Conservation (phyloP, 2,888 invertebrate genomes). For the Cheilosia vernalis region DNA sequence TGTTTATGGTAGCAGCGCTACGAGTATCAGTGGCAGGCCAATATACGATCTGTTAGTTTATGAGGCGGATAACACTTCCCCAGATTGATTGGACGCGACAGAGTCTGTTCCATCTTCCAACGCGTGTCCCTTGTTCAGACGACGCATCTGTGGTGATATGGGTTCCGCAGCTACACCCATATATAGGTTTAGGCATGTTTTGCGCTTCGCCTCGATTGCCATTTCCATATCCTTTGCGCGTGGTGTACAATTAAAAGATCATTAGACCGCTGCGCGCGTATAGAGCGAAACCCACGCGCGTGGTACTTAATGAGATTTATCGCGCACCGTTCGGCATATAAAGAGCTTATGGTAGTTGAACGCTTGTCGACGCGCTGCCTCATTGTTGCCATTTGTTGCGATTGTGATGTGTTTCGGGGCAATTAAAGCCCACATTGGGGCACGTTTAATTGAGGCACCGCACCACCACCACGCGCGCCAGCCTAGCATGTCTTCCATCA, state of each 20-base stretch:
- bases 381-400: conserved; percentile 56
- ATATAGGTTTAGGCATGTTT: conserved; percentile 1
- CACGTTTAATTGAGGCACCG: conserved; percentile 71
- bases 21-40: background rate
- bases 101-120: background rate
- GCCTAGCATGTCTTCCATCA: conserved; percentile 60
- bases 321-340: conserved; percentile 37
- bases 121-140: conserved; percentile 24
- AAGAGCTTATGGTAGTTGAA: conserved; percentile 57
- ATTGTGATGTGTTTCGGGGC: conserved; percentile 70
- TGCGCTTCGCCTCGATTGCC: conserved; percentile 33
- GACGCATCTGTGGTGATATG: conserved; percentile 64
- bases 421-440: conserved; percentile 75
- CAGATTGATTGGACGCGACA: conserved; percentile 10
- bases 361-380: conserved; percentile 69
- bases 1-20: conserved; percentile 36
- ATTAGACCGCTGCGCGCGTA: conserved; percentile 56
- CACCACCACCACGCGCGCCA: conserved; percentile 34
- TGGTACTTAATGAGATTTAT: conserved; percentile 74
- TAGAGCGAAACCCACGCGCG: conserved; percentile 44
- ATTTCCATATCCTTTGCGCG: conserved; percentile 64
- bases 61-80: conserved; percentile 63
- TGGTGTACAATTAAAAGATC: conserved; percentile 71
- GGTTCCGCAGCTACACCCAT: conserved; percentile 53
- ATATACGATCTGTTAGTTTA: conserved; percentile 73